Evolutionary conservation across 2,113 vertebrate genomes (phyloP), one percentile per base, ranked within the genome.

Genomic region (Poicephalus gulielmi): DNA sequence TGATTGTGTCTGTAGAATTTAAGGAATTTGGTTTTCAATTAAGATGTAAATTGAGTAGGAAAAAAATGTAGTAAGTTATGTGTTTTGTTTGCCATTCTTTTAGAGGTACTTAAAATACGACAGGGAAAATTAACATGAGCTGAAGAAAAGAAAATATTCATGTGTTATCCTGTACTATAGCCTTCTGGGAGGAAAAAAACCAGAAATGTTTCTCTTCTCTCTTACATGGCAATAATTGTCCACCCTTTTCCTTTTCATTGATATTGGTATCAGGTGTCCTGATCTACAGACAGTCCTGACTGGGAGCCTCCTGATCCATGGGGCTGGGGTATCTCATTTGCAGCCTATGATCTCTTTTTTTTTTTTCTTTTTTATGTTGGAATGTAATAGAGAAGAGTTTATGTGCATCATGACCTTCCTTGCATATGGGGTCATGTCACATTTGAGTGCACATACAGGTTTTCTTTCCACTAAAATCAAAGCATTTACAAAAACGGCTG

Each of bases 121-220:
- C 7, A 73, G 18, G 57, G 6, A 33, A 80, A 80, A 63, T 22
- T 50, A 50, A 60, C 3, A 13, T 16, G 15, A 28, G 27, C 4
- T 33, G 27, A 76, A 75, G 4, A 62, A 55, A 80, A 35, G 17
- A 55, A 8, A 77, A 84, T 23, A 62, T 31, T 71, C 5, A 5
- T 59, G 11, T 75, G 2, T 53, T 81, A 37, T 30, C 11, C 15
- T 59, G 8, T 22, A 13, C 62, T 66, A 31, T 31, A 57, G 27
- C 3, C 7, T 64, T 74, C 15, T 53, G 24, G 52, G 15, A 55
- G 3, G 13, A 67, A 25, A 68, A 68, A 44, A 12, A 22, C 2
- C 33, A 4, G 0, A 30, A 1, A 1, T 52, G 5, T 41, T 86
- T 92, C 20, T 10, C 1, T 75, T 2, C 22, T 80, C 4, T 74